Conservation (phyloP, 2,797 vertebrate species). For the Alosa sapidissima region DNA sequence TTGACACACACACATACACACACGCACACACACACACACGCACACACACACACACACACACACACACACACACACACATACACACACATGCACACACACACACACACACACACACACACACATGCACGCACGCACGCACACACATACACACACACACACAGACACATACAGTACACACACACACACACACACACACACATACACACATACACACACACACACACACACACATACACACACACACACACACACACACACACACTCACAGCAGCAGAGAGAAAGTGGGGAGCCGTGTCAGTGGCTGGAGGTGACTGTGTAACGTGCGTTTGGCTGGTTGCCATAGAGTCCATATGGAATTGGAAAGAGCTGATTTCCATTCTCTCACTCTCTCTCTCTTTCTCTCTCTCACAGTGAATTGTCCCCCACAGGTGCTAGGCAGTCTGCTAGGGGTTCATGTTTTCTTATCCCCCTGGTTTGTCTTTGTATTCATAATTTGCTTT, state of each 20-base stretch:
- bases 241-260: slow-evolving; percentile 31
- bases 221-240: slow-evolving; percentile 27
- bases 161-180: neutral
- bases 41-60: neutral
- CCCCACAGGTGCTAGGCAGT: no score
- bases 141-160: neutral
- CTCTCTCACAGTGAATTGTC: neutral
- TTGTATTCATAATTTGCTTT: neutral
- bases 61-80: neutral
- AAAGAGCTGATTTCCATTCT: slow-evolving; percentile 28
- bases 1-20: neutral
- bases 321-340: slow-evolving; percentile 37
- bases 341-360: slow-evolving; percentile 35
- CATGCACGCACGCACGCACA: slow-evolving; percentile 36
- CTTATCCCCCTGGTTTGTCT: neutral
- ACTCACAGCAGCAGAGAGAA: slow-evolving; percentile 14
- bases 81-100: neutral
- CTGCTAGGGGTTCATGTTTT: neutral
- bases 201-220: slow-evolving; percentile 2
- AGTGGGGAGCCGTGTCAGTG: neutral
- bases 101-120: slow-evolving; percentile 16
- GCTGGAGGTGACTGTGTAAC: slow-evolving; percentile 18
- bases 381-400: neutral
- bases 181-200: slow-evolving; percentile 10
- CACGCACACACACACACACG: neutral